Evolutionary conservation across 2,888 invertebrate species (phyloP).

Genomic region (Drosophila austrosaltans): DNA sequence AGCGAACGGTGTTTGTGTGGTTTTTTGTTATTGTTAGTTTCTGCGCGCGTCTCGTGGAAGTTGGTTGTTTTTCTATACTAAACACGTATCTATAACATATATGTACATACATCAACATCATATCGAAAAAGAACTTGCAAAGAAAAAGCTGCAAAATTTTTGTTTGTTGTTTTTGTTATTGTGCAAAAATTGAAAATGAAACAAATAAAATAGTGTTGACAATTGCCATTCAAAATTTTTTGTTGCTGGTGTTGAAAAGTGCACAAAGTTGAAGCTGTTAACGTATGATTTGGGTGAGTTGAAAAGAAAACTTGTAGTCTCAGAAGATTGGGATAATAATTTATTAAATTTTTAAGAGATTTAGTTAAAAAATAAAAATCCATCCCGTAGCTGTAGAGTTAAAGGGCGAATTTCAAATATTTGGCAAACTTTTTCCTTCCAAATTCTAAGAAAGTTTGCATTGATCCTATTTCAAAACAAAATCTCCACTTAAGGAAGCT

Average conservation of each 20-base stretch:
- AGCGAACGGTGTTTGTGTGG: constrained; percentile 33
- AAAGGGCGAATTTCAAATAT: too few relatives aligned
- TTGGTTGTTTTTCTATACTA: constrained; percentile 56
- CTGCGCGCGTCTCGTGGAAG: constrained; percentile 65
- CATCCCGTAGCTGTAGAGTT: too few relatives aligned
- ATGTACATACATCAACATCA: neutral
- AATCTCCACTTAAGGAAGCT: neutral
- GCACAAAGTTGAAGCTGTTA: neutral
- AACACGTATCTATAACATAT: constrained; percentile 16
- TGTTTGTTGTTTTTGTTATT: constrained; percentile 6
- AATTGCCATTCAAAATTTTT: neutral
- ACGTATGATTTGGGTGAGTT: neutral
- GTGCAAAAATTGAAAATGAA: neutral
- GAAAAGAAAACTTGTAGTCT: neutral
- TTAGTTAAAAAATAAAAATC: too few relatives aligned
- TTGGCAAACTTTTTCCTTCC: too few relatives aligned
- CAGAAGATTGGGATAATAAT: too few relatives aligned
- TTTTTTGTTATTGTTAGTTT: constrained; percentile 61
- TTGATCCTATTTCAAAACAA: too few relatives aligned
- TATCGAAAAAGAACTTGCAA: neutral
- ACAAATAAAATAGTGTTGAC: neutral
- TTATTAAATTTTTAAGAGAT: too few relatives aligned
- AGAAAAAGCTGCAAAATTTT: neutral
- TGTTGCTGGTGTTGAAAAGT: neutral
- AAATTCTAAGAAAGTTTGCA: too few relatives aligned